A percentile compares a stretch with the other conserved stretches of the same genome.
Evolutionary conservation across 1,140 invertebrate genomes (phyloP).

Genomic region (Bombus superbus): DNA sequence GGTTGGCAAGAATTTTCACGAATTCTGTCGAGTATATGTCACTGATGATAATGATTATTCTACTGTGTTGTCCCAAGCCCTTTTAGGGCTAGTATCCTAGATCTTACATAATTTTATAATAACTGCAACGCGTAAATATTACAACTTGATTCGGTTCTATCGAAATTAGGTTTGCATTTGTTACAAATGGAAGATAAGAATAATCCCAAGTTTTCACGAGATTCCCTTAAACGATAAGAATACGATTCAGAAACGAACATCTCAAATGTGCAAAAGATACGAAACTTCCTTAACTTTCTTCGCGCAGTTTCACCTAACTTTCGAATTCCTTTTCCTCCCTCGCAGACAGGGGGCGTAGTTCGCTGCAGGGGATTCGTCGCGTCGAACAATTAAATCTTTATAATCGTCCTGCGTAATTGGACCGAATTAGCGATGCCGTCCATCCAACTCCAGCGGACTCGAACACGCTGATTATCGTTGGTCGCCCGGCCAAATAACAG

Average conservation of each 20-base stretch:
- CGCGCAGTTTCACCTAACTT: not conserved
- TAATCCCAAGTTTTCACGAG: too few species aligned
- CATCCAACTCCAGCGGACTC: conserved; percentile 55
- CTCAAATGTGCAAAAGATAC: not conserved
- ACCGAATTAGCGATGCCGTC: conserved; percentile 77
- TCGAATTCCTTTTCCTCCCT: not conserved
- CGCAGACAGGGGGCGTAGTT: not conserved
- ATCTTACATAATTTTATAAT: too few species aligned
- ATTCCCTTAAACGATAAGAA: too few species aligned
- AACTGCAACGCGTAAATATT: too few species aligned
- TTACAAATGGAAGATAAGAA: too few species aligned
- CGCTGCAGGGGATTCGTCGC: conserved; percentile 53
- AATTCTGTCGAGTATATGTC: too few species aligned
- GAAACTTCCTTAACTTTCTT: not conserved
- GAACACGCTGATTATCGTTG: conserved; percentile 73
- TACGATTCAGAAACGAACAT: not conserved
- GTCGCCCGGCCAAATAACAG: conserved; percentile 63
- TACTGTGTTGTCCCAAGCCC: too few species aligned
- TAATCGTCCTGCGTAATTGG: conserved; percentile 79
- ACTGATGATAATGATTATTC: too few species aligned
- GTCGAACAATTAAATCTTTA: conserved; percentile 80
- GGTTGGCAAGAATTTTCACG: too few species aligned
- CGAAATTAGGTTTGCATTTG: too few species aligned
- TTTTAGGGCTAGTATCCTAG: too few species aligned
- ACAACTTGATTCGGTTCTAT: too few species aligned